Conservation (phyloP, 2,888 invertebrate genomes). For the Stegophylla sp. region DNA sequence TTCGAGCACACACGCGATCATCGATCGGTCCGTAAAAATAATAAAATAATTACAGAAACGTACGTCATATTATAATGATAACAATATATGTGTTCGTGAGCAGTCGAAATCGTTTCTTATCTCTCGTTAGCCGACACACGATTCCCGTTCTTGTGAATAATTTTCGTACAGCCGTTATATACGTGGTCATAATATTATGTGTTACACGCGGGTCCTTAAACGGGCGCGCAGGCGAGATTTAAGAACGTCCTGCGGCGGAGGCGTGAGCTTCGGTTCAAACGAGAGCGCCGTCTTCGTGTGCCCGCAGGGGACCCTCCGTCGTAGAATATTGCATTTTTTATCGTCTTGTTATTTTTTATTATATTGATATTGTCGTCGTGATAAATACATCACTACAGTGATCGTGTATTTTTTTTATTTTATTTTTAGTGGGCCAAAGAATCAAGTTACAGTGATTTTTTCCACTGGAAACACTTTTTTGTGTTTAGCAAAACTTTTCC, state of each 20-base stretch:
- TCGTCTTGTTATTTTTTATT: neutral
- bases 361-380: too few relatives aligned
- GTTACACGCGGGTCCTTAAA: too few relatives aligned
- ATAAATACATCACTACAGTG: too few relatives aligned
- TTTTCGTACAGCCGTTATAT: neutral
- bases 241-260: conserved; percentile 45
- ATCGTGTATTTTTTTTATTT: too few relatives aligned
- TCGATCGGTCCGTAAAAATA: neutral
- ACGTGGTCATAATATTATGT: too few relatives aligned
- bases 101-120: neutral
- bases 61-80: too few relatives aligned
- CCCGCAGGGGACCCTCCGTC: neutral
- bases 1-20: conserved; percentile 28
- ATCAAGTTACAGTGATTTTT: too few relatives aligned
- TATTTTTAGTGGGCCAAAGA: too few relatives aligned
- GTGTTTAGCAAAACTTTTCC: too few relatives aligned
- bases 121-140: neutral
- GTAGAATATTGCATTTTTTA: neutral
- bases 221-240: neutral
- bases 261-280: conserved; percentile 38
- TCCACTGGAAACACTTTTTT: too few relatives aligned
- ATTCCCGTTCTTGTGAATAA: neutral
- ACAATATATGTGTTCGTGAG: neutral
- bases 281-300: conserved; percentile 18
- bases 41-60: neutral